Conservation (phyloP, 2,797 vertebrate genomes). For the Dermochelys coriacea region DNA sequence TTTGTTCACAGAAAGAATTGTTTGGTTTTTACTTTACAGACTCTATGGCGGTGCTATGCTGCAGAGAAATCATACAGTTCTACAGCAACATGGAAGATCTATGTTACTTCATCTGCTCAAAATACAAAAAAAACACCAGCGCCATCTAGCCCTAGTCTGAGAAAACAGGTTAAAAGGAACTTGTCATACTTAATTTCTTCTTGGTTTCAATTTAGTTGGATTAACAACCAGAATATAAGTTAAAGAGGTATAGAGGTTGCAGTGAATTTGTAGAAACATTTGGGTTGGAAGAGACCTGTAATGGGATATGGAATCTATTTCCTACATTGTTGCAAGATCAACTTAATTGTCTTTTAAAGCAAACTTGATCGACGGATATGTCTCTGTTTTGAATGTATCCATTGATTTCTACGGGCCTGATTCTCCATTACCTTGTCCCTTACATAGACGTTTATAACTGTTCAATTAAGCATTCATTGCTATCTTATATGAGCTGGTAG, state of each 20-base stretch:
- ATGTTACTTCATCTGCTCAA: conserved; percentile 80
- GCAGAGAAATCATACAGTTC: conserved; percentile 87
- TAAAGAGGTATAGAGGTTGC: rapidly evolving
- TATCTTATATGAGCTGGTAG: neutral
- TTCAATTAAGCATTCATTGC: neutral
- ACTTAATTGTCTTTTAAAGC: neutral
- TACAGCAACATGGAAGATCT: conserved; percentile 91
- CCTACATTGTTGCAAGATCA: rapidly evolving
- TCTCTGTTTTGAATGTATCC: neutral
- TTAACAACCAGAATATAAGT: neutral
- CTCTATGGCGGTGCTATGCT: conserved; percentile 92
- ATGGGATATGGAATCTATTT: neutral
- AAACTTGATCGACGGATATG: neutral
- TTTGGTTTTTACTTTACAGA: conserved; percentile 75
- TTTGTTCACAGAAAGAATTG: neutral
- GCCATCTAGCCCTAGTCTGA: conserved; percentile 80
- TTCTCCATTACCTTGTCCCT: neutral
- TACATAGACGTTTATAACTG: neutral
- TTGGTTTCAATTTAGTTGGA: neutral
- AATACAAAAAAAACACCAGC: conserved; percentile 76
- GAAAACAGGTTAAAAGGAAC: conserved; percentile 81
- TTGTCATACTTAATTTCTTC: neutral
- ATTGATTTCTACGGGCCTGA: neutral
- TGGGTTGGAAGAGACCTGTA: neutral
- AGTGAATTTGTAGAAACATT: neutral